Evolutionary conservation across 2,888 invertebrate genomes (phyloP).

Genomic region (Deroplatys truncata): DNA sequence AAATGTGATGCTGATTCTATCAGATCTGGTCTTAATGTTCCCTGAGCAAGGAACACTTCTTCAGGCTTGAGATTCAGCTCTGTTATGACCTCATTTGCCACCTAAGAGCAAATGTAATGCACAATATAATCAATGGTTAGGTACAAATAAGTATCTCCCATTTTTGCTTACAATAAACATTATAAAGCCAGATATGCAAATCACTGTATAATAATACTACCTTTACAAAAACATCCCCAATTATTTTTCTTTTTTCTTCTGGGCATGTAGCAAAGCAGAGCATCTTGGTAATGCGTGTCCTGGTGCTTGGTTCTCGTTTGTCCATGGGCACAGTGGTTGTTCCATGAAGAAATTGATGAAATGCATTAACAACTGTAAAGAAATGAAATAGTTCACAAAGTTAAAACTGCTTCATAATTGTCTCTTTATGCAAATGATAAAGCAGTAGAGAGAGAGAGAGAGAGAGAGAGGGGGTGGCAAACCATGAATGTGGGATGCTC

Average conservation of each 20-base stretch:
- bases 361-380: constrained; percentile 48
- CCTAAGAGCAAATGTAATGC: constrained; percentile 41
- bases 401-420: no score
- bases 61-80: constrained; percentile 87
- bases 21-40: constrained; percentile 94
- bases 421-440: no score
- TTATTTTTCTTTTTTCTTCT: constrained; percentile 97
- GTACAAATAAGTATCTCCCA: neutral
- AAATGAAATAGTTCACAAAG: neutral
- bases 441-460: no score
- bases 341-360: constrained; percentile 56
- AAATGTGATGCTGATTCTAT: constrained; percentile 93
- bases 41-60: constrained; percentile 90
- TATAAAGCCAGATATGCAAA: neutral
- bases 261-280: constrained; percentile 84
- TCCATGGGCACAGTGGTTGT: constrained; percentile 75
- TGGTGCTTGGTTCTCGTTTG: constrained; percentile 47
- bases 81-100: constrained; percentile 84
- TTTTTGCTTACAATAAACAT: neutral
- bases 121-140: neutral
- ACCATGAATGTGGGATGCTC: no score
- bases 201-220: constrained; percentile 37
- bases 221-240: constrained; percentile 96
- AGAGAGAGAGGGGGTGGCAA: no score
- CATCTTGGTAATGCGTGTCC: constrained; percentile 69